These are phyloP conservation scores for Melanotaenia boesemani DNA, from an alignment of 2,797 vertebrate genomes.

Conservation along the genomic window DNA sequence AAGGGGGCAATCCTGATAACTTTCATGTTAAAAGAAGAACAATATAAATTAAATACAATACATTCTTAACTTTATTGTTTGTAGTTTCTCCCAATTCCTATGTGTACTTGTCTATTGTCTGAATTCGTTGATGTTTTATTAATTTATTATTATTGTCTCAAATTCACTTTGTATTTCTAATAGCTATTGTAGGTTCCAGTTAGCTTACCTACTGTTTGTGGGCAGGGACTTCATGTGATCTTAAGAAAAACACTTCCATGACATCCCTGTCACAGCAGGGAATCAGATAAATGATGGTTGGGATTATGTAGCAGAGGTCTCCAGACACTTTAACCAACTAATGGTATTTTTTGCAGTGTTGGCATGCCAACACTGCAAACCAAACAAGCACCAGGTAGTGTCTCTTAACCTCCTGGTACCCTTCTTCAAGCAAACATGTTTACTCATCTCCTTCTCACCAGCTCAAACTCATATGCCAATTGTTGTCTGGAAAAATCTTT, in stretches of 20 bases:
- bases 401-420: not conserved
- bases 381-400: not conserved
- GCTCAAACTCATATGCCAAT: not conserved
- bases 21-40: too few relatives aligned
- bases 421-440: not conserved
- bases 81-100: too few relatives aligned
- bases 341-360: not conserved
- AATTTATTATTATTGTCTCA: too few relatives aligned
- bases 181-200: not conserved
- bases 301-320: not conserved
- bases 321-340: not conserved
- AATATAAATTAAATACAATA: too few relatives aligned
- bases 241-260: not conserved
- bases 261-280: not conserved
- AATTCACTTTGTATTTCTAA: too few relatives aligned
- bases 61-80: too few relatives aligned
- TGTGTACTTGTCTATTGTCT: too few relatives aligned
- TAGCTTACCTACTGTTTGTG: not conserved
- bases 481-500: not conserved
- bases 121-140: too few relatives aligned
- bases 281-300: not conserved
- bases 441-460: not conserved
- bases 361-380: not conserved
- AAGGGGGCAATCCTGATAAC: too few relatives aligned
- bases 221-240: too few relatives aligned